A percentile compares a stretch with the other conserved stretches of the same genome.
phyloP scores from a whole-genome alignment of 2,888 invertebrate species.

The Lycaena phlaeas region DNA sequence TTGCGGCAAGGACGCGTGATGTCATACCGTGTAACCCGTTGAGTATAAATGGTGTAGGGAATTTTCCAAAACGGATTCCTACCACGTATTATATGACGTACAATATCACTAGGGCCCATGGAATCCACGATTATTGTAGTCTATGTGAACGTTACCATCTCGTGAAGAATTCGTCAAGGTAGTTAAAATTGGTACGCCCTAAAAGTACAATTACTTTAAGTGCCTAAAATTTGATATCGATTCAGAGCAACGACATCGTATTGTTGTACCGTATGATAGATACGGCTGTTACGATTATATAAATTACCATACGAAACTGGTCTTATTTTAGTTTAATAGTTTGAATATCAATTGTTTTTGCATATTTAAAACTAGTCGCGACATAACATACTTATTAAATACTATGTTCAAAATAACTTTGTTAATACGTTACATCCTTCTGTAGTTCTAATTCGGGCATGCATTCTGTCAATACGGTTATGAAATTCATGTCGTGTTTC shows the following conservation, averaged over 20 bases:
- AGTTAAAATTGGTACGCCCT: constrained; percentile 1
- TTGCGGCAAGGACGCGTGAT: constrained; percentile 63
- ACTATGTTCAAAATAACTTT: no score
- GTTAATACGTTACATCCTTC: no score
- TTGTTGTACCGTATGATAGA: no score
- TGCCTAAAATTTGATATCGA: not conserved
- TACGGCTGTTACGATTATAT: no score
- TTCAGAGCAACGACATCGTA: no score
- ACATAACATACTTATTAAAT: no score
- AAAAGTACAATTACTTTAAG: not conserved
- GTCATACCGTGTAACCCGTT: constrained; percentile 46
- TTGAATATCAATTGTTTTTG: no score
- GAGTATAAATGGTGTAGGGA: constrained; percentile 38
- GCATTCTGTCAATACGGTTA: no score
- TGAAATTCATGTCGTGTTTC: no score
- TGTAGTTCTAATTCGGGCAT: no score
- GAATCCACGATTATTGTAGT: constrained; percentile 10
- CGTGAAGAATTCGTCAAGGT: constrained; percentile 3
- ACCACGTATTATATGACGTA: constrained; percentile 41
- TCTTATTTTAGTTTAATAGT: constrained; percentile 1
- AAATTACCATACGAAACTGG: constrained; percentile 2
- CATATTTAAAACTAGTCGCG: no score
- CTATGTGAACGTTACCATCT: constrained; percentile 3
- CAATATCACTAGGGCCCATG: constrained; percentile 16
- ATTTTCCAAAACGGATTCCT: constrained; percentile 39